A percentile compares a stretch with the other conserved stretches of the same genome.
phyloP scores from a whole-genome alignment of 2,888 invertebrate genomes.

The Blastobasis adustella region DNA sequence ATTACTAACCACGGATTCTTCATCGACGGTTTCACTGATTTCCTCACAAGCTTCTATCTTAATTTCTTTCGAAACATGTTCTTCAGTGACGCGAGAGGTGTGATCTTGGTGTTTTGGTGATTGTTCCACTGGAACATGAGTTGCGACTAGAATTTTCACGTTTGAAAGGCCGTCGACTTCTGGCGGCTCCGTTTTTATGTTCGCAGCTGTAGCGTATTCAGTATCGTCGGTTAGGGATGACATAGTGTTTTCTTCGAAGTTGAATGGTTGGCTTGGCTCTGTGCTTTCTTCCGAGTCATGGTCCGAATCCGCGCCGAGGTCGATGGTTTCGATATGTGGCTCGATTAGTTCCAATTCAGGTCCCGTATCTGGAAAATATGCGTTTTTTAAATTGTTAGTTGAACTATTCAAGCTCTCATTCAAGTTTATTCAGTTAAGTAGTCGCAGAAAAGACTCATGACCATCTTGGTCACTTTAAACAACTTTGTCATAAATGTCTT shows the following conservation, averaged over 20 bases:
- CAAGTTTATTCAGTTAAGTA: too few relatives aligned
- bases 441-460: too few relatives aligned
- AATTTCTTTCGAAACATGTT: background rate
- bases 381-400: too few relatives aligned
- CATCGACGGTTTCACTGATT: background rate
- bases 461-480: too few relatives aligned
- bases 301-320: slow-evolving; percentile 37
- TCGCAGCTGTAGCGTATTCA: background rate
- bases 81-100: background rate
- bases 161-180: slow-evolving; percentile 15
- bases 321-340: slow-evolving; percentile 47
- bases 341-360: slow-evolving; percentile 46
- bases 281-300: slow-evolving; percentile 13
- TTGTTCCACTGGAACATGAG: slow-evolving; percentile 12
- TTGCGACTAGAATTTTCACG: slow-evolving; percentile 13
- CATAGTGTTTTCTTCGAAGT: background rate
- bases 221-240: background rate
- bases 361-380: slow-evolving; percentile 29
- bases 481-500: too few relatives aligned
- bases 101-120: background rate
- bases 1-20: background rate
- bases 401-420: too few relatives aligned
- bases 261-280: background rate
- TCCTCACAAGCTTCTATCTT: too few relatives aligned
- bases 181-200: slow-evolving; percentile 10